Percentiles rank a stretch among this genome's conserved stretches.
phyloP scores from a whole-genome alignment of 2,888 invertebrate genomes.

The Idaea biselata region DNA sequence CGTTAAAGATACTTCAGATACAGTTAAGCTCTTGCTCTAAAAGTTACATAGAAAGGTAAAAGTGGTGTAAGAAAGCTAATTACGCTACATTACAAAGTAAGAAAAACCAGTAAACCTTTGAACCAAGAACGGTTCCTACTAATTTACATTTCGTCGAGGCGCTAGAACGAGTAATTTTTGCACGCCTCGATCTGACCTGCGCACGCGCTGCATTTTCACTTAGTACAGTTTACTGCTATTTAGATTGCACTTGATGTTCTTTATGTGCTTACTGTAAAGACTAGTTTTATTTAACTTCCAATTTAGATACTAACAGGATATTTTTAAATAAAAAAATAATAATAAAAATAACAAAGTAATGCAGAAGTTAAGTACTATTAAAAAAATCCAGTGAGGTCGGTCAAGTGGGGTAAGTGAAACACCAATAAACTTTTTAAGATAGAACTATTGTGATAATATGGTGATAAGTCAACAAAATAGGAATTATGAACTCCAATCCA shows the following conservation, averaged over 20 bases:
- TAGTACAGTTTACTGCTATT: constrained; percentile 26
- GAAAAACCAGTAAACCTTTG: constrained; percentile 36
- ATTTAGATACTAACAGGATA: neutral
- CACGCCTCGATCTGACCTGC: constrained; percentile 35
- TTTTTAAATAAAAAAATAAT: neutral
- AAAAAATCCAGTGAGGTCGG: no score
- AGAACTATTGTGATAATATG: no score
- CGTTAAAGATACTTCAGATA: neutral
- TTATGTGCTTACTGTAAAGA: constrained; percentile 1
- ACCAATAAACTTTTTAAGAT: no score
- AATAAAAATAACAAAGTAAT: no score
- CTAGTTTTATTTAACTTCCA: neutral
- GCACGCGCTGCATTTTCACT: constrained; percentile 37
- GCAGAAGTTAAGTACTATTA: no score
- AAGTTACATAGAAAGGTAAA: constrained; percentile 6
- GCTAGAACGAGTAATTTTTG: constrained; percentile 54
- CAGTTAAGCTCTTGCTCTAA: neutral
- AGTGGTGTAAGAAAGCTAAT: neutral
- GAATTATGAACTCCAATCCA: no score
- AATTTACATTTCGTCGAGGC: constrained; percentile 56
- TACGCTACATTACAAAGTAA: constrained; percentile 9
- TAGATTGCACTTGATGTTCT: constrained; percentile 27
- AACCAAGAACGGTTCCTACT: constrained; percentile 45
- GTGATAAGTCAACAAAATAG: no score
- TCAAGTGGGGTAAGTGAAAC: no score